Evolutionary conservation across 2,797 vertebrate genomes (phyloP).

Genomic region (Pangasius djambal): DNA sequence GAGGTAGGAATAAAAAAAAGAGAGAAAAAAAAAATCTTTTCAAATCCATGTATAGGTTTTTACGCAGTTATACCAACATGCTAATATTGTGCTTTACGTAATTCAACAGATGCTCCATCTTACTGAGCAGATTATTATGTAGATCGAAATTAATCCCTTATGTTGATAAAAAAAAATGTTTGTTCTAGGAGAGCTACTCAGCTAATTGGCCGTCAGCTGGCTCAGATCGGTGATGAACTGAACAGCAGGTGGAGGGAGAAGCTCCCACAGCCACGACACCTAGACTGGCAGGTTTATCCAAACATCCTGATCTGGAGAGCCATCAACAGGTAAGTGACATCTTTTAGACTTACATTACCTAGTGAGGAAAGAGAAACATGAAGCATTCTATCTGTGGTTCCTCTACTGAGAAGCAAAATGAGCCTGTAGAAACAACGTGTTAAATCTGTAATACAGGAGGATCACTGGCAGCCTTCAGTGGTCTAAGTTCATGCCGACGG

Average conservation of each 20-base stretch:
- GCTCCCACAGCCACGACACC: conserved; percentile 43
- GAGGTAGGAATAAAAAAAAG: conserved; percentile 64
- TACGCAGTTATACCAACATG: background rate
- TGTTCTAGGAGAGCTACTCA: conserved; percentile 65
- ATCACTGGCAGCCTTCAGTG: conserved; percentile 59
- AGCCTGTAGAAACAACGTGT: background rate
- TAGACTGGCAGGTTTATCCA: conserved; percentile 62
- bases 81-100: background rate
- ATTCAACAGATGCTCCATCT: background rate
- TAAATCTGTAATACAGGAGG: conserved; percentile 59
- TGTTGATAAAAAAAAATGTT: background rate
- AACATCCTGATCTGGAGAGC: conserved; percentile 62
- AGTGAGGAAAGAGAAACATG: background rate
- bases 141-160: background rate
- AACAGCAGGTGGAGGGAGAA: conserved; percentile 65
- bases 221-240: conserved; percentile 85
- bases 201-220: conserved; percentile 82
- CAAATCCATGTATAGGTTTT: background rate
- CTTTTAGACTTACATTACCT: background rate
- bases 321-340: conserved; percentile 66
- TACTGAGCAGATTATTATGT: background rate
- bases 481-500: conserved; percentile 56
- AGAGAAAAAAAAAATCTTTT: background rate
- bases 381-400: background rate
- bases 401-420: background rate